Evolutionary conservation across 2,113 vertebrate genomes (phyloP).

Genomic region (Pristiophorus japonicus): DNA sequence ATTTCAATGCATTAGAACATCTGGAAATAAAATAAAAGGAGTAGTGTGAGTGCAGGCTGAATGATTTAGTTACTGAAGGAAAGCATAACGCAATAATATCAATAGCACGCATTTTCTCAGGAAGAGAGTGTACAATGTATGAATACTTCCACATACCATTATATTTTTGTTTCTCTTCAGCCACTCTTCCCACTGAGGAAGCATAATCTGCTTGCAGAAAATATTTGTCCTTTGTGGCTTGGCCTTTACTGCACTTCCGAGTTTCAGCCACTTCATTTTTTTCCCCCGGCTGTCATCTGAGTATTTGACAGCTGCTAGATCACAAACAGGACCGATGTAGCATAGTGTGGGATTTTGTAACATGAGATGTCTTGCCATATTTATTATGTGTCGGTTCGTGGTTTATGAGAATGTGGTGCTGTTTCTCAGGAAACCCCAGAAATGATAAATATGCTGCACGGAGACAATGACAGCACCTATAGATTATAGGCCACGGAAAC

Average conservation of each 20-base stretch:
- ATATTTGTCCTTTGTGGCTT: slow-evolving; percentile 31
- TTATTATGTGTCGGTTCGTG: slow-evolving; percentile 25
- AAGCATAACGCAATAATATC: neutral
- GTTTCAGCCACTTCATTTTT: neutral
- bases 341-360: neutral
- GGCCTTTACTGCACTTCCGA: neutral
- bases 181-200: neutral
- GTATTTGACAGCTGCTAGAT: slow-evolving; percentile 25
- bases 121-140: neutral
- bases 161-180: neutral
- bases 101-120: neutral
- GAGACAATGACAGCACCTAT: neutral
- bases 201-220: neutral
- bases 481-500: slow-evolving; percentile 13
- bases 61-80: neutral
- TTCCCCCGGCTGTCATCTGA: neutral
- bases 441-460: slow-evolving; percentile 20
- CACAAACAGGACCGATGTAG: slow-evolving; percentile 3
- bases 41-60: neutral
- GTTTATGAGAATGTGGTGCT: neutral
- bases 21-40: neutral
- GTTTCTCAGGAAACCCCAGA: slow-evolving; percentile 27
- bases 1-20: neutral
- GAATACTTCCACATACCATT: neutral
- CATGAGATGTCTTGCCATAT: slow-evolving; percentile 10